Evolutionary conservation across 1,140 invertebrate species (phyloP), one percentile per base, ranked within the genome.

Genomic region (Diorhabda elongata): DNA sequence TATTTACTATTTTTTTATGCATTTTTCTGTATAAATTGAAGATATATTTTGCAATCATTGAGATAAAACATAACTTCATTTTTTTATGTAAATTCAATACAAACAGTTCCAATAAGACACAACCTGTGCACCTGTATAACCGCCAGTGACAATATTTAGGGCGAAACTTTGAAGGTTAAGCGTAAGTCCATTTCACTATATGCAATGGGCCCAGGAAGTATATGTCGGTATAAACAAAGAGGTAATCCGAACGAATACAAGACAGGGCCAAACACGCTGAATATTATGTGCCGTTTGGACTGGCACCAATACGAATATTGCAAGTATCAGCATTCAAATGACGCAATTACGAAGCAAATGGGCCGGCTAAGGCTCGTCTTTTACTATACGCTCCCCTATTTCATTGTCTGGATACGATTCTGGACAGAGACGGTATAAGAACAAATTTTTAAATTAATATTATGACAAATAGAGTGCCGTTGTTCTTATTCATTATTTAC

Each of bases 271-370:
- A 47, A 61, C 61, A 58, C 59, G 67, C 64, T 58, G 62, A 58
- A 64, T 60, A 68, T 64, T 68, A 62, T 65, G 67, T 67, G 68
- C 72, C 70, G 70, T 72, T 74, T 72, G 72, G 74, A 64, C 70
- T 63, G 59, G 67, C 73, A 74, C 70, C 73, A 73, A 75, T 76
- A 75, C 73, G 71, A 75, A 71, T 76, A 76, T 73, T 75, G 73
- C 66, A 58, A 68, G 61, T 71, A 74, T 72, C 68, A 73, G 75
- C 75, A 76, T 75, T 74, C 73, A 76, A 76, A 76, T 76, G 75
- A 76, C 71, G 73, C 75, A 76, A 76, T 76, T 76, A 76, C 75
- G 65, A 71, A 70, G 68, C 73, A 75, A 76, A 76, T 72, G 73
- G 73, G 69, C 68, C 56, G 65, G 58, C 58, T 67, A 67, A 41